Conservation (phyloP, 2,797 vertebrate genomes). For the Octomys mimax region DNA sequence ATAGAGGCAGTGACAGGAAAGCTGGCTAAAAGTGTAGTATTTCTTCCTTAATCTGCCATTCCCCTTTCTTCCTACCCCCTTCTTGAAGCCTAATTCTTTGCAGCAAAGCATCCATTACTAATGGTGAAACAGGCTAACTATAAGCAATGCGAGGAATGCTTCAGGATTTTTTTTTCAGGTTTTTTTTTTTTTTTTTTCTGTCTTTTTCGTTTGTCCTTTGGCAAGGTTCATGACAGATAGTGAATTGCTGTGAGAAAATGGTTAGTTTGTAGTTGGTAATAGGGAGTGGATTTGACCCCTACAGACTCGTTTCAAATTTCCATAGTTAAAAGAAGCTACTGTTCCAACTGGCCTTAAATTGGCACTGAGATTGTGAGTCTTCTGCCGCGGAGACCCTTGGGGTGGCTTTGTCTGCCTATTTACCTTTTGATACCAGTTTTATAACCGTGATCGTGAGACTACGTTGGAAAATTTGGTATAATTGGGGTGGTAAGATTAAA, state of each 20-base stretch:
- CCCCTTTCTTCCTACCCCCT: neutral
- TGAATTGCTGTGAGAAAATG: constrained; percentile 52
- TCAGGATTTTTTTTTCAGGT: neutral
- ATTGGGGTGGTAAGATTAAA: constrained; percentile 80
- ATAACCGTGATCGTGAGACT: constrained; percentile 77
- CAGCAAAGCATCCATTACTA: neutral
- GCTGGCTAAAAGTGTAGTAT: constrained; percentile 3
- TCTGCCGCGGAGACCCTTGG: constrained; percentile 20
- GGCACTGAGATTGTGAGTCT: constrained; percentile 49
- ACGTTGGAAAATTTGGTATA: constrained; percentile 82
- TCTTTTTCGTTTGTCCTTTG: constrained; percentile 24
- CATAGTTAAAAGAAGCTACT: neutral
- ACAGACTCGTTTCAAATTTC: constrained; percentile 63
- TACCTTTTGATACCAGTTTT: constrained; percentile 80
- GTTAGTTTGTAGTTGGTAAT: constrained; percentile 43
- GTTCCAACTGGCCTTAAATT: constrained; percentile 73
- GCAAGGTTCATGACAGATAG: constrained; percentile 22
- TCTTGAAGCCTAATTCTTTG: neutral
- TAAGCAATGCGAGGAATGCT: constrained; percentile 26
- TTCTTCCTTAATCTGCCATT: constrained; percentile 44
- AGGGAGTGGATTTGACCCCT: constrained; percentile 13
- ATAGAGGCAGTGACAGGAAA: neutral
- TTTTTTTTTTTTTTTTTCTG: no score
- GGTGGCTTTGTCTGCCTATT: constrained; percentile 76
- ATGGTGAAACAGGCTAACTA: neutral